phyloP scores from a whole-genome alignment of 2,113 vertebrate species.

The Riparia riparia region DNA sequence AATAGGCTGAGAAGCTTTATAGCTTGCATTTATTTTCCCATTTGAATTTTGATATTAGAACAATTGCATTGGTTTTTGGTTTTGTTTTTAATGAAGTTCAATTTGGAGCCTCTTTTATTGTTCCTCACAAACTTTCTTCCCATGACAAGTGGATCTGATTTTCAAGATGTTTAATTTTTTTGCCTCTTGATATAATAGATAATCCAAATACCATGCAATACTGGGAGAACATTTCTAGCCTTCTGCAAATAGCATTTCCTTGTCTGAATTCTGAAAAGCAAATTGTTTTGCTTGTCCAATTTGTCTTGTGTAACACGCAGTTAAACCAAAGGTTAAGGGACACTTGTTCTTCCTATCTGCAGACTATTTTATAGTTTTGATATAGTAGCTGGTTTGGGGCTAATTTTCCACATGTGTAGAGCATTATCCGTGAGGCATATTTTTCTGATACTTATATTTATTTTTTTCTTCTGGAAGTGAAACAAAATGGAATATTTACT shows the following conservation, averaged over 20 bases:
- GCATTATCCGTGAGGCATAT: not conserved
- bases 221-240: not conserved
- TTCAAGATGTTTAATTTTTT: not conserved
- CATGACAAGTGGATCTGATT: not conserved
- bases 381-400: not conserved
- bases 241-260: conserved; percentile 13
- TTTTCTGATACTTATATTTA: not conserved
- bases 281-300: conserved; percentile 6
- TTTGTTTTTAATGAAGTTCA: not conserved
- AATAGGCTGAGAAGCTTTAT: not conserved
- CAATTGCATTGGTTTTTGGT: not conserved
- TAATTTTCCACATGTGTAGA: not conserved
- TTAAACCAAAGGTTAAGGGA: not conserved
- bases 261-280: not conserved
- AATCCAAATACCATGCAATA: not conserved
- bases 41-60: not conserved
- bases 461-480: not conserved
- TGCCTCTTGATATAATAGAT: not conserved
- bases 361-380: not conserved
- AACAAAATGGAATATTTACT: conserved; percentile 12
- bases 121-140: not conserved
- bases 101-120: not conserved
- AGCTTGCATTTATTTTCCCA: not conserved
- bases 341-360: not conserved
- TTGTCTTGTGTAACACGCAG: not conserved